phyloP scores from a whole-genome alignment of 1,140 invertebrate genomes.

The Cherax destructor region DNA sequence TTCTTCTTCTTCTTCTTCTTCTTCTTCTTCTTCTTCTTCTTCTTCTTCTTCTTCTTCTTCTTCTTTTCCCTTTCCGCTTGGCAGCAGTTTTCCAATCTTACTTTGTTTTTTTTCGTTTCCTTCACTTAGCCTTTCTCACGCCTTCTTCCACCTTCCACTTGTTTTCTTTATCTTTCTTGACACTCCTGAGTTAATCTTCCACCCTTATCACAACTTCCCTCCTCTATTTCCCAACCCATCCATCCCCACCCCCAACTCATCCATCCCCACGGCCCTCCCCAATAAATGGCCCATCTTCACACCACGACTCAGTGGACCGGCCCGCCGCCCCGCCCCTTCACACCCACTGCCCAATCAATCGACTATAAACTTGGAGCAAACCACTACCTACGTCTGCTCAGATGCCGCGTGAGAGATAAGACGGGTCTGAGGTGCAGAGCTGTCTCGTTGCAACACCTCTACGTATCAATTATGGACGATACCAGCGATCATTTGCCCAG shows the following conservation, averaged over 20 bases:
- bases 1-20: background rate
- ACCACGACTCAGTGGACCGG: background rate
- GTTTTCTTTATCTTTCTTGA: background rate
- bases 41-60: background rate
- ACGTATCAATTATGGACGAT: slow-evolving; percentile 65
- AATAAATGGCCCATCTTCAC: slow-evolving; percentile 8
- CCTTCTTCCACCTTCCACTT: background rate
- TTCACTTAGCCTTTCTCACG: too few species aligned
- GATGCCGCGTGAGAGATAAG: slow-evolving; percentile 68
- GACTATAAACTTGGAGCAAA: slow-evolving; percentile 58
- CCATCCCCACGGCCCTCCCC: background rate
- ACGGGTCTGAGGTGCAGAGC: slow-evolving; percentile 36
- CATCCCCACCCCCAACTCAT: background rate
- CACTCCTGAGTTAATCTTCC: background rate
- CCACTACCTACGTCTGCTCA: slow-evolving; percentile 58
- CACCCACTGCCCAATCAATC: slow-evolving; percentile 62
- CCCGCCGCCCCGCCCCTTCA: slow-evolving; percentile 55
- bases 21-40: background rate
- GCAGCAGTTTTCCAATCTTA: too few species aligned
- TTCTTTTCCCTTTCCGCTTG: background rate
- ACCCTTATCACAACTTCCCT: too few species aligned
- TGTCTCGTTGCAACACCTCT: slow-evolving; percentile 62
- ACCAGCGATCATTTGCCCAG: slow-evolving; percentile 55
- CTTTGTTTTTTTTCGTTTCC: background rate
- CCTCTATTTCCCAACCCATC: background rate